Base-by-base conservation (phyloP, 2,113 vertebrate species). In the Pteruthius melanotis region DNA sequence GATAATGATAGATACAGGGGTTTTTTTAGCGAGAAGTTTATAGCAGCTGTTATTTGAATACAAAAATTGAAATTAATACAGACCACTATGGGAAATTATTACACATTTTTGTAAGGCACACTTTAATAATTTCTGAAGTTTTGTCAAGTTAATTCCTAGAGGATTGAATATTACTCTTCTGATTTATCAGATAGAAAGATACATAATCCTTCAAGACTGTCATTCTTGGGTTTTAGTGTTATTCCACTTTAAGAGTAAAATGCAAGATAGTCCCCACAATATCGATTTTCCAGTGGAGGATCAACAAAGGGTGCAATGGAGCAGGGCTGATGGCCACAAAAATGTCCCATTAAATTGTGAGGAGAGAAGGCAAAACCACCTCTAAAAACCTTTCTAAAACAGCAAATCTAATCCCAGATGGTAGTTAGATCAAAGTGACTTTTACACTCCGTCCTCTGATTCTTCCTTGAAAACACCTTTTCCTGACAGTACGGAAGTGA, bases 381-480 rank as follows among this genome's bases (percentile, higher is more conserved):
- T 45, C 26, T 85, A 92, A 87, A 33, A 92, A 77, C 33, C 33
- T 83, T 90, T 86, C 39, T 63, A 30, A 93, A 92, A 26, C 42
- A 92, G 39, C 39, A 87, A n/a, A 64, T 66, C 52, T 93, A 87
- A 52, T 87, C 56, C 52, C 40, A 27, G 19, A 7, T 53, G 17
- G 24, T 31, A 52, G 57, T 6, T 66, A 47, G 44, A 77, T 81
- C 59, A 92, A 94, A 93, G 52, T 66, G 56, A 83, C 59, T 95
- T 94, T 89, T 70, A 26, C 14, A 24, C 15, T 87, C 27, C 31
- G 6, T 71, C 44, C 24, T 84, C 10, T 60, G 35, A 44, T 81
- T 90, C 52, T 84, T 71, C 56, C 53, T 56, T 83, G 42, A 74
- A 92, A 87, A 37, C 20, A 64, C 12, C 5, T 59, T 24, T 92